Base-by-base conservation (phyloP, 1,140 invertebrate species). In the Maconellicoccus hirsutus region DNA sequence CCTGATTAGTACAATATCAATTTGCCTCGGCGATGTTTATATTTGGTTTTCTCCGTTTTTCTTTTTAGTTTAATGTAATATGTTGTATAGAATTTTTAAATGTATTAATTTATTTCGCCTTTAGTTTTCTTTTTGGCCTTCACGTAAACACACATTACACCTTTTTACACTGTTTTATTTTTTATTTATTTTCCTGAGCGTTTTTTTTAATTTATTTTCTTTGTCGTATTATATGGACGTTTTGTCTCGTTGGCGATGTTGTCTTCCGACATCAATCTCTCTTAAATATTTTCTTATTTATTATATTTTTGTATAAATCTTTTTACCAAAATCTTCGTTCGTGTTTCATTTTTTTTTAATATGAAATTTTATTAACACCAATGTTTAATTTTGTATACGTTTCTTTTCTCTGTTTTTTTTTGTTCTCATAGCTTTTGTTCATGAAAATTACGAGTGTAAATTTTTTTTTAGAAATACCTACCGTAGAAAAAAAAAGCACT, bases 81-180 rank as follows among this genome's bases (percentile, higher is more conserved):
- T 66, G 21, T 66, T 66, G 61, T 66, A 66, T 66, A 66, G 22
- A 66, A 66, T 23, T 66, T 66, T 66, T 25, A 23, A 66, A 66
- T 66, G 61, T 66, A 66, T 23, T 66, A 25, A 66, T 66, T 66
- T 66, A 66, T 66, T 66, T 26, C 22, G 25, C 25, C 25, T 26
- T 59, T n/a, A n/a, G 52, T 19, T 59, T 59, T 59, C n/a, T 4
- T 19, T 59, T 59, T 59, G n/a, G 16, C n/a, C 16, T 59, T 6
- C 21, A 59, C 21, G 6, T 59, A 59, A 59, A 19, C 21, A 19
- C 21, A 59, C 52, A n/a, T 59, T 59, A 66, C 22, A 2, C 4
- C 61, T 6, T 23, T 66, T 23, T 66, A 66, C 61, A 66, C 42
- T 19, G n/a, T 52, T 52, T 19, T 52, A 33, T 52, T 52, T 52